These are phyloP conservation scores for Kryptolebias ocellatus DNA, from an alignment of 2,797 vertebrate genomes.

Conservation along the genomic window DNA sequence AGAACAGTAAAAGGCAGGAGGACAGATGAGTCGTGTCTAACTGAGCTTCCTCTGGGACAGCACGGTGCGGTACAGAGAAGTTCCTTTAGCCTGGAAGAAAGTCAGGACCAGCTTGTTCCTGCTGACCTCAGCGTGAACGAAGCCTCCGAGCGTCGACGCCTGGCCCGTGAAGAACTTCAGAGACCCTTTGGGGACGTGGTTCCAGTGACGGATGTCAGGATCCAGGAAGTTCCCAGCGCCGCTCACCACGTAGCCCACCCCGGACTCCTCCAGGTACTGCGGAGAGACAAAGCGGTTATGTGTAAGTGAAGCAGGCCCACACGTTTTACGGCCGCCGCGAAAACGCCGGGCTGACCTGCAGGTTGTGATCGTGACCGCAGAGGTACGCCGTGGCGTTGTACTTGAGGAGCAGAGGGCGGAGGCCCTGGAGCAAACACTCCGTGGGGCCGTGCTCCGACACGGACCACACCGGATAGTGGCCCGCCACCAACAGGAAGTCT, in stretches of 20 bases:
- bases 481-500: conserved; percentile 90
- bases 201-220: conserved; percentile 77
- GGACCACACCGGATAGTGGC: conserved; percentile 95
- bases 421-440: conserved; percentile 80
- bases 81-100: conserved; percentile 88
- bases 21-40: conserved; percentile 1
- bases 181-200: conserved; percentile 82
- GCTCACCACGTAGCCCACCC: conserved; percentile 88
- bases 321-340: background rate
- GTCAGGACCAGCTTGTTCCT: conserved; percentile 82
- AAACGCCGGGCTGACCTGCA: conserved; percentile 83
- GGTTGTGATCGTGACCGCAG: conserved; percentile 94
- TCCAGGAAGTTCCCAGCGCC: conserved; percentile 96
- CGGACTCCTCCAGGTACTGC: conserved; percentile 86
- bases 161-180: conserved; percentile 89
- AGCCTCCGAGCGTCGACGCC: conserved; percentile 85
- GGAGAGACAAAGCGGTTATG: background rate
- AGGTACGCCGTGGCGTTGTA: conserved; percentile 90
- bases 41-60: conserved; percentile 75
- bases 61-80: conserved; percentile 87
- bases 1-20: conserved; percentile 21
- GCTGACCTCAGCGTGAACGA: conserved; percentile 85
- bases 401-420: conserved; percentile 85
- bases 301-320: background rate
- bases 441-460: conserved; percentile 93